phyloP scores from a whole-genome alignment of 2,797 vertebrate genomes.

The Chaunax sp. region DNA sequence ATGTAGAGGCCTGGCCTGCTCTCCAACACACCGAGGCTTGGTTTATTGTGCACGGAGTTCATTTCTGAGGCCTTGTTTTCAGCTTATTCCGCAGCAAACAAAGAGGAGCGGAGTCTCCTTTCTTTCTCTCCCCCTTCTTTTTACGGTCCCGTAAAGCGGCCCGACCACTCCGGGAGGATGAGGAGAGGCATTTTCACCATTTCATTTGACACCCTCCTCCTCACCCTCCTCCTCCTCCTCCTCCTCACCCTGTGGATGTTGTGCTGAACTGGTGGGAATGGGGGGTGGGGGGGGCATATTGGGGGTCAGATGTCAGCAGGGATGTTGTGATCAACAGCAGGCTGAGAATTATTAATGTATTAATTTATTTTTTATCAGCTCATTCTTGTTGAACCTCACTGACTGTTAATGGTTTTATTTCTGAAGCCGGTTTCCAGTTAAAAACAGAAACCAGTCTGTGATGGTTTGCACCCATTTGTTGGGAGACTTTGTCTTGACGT shows the following conservation, averaged over 20 bases:
- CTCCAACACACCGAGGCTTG: neutral
- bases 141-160: conserved; percentile 77
- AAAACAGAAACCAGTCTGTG: neutral
- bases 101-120: conserved; percentile 56
- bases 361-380: neutral
- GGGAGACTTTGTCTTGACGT: no score
- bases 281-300: neutral
- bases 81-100: conserved; percentile 66
- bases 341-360: no score
- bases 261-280: conserved; percentile 31
- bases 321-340: conserved; percentile 20
- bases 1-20: neutral
- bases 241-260: conserved; percentile 38
- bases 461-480: no score
- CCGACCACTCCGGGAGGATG: conserved; percentile 70
- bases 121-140: conserved; percentile 55
- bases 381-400: neutral
- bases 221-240: conserved; percentile 31
- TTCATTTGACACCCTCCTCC: conserved; percentile 61
- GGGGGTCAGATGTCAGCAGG: conserved; percentile 55
- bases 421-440: neutral
- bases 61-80: conserved; percentile 57
- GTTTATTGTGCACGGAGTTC: conserved; percentile 50
- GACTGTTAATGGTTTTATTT: neutral
- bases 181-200: conserved; percentile 55